Evolutionary conservation across 2,113 vertebrate genomes (phyloP).

Genomic region (Perca fluviatilis): DNA sequence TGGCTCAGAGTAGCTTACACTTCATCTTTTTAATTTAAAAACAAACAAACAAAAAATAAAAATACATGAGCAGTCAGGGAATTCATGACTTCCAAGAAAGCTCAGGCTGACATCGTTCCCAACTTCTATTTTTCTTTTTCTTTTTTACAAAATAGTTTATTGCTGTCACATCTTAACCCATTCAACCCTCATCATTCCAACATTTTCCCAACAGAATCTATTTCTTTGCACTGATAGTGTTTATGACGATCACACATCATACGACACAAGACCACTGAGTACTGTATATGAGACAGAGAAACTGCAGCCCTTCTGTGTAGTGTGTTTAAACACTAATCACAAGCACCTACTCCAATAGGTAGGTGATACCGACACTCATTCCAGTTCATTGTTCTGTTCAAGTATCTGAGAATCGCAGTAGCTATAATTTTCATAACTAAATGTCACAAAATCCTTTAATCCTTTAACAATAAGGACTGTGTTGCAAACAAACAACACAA

Average conservation of each 20-base stretch:
- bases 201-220: conserved; percentile 29
- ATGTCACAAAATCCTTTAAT: conserved; percentile 17
- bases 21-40: conserved; percentile 74
- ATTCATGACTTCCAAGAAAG: conserved; percentile 57
- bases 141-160: conserved; percentile 73
- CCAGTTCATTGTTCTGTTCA: conserved; percentile 55
- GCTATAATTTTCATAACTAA: conserved; percentile 26
- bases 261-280: conserved; percentile 24
- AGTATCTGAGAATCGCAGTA: conserved; percentile 70
- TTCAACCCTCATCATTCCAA: conserved; percentile 43
- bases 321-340: conserved; percentile 24
- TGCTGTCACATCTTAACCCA: conserved; percentile 42
- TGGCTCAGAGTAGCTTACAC: conserved; percentile 49
- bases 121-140: conserved; percentile 58
- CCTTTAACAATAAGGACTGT: background rate
- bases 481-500: conserved; percentile 9
- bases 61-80: conserved; percentile 77
- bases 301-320: background rate
- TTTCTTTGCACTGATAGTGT: conserved; percentile 22
- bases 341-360: conserved; percentile 65
- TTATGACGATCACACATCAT: conserved; percentile 26
- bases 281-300: conserved; percentile 34
- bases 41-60: conserved; percentile 62
- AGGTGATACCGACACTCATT: conserved; percentile 51
- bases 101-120: conserved; percentile 76